Base-by-base conservation (phyloP, 2,797 vertebrate genomes). In the Arvicola amphibius region DNA sequence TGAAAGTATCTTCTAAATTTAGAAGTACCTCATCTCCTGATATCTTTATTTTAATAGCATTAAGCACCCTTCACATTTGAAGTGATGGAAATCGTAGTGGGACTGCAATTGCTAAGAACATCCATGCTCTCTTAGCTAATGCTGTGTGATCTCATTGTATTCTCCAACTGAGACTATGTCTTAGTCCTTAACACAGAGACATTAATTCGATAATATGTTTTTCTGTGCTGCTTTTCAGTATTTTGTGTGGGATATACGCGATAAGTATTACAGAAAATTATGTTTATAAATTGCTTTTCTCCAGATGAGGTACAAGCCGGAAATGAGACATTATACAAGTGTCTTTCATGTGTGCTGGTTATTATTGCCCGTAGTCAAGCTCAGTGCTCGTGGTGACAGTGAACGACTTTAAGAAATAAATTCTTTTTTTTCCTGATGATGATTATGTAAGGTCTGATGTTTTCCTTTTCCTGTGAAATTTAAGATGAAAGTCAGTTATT, bases 1-100 rank as follows among this genome's bases (percentile, higher is more conserved):
- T 95, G 63, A 97, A 65, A 48, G 32, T 56, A 13, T 51, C 83
- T 96, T 96, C 84, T 96, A 95, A 96, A 94, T 97, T 92, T 91
- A 96, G 91, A 95, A 92, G 16, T 87, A 69, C 81, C 80, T 95
- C 46, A 37, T 91, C 84, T 96, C 81, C 69, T 29, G 40, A 76
- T 90, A 53, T 84, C 74, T 94, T 94, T 77, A 61, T 90, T 86
- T 91, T 91, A 94, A 80, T 25, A 95, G 77, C 37, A 46, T 88
- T 90, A 76, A 91, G 53, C 95, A 96, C 63, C 65, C 23, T 85
- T 93, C 65, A 84, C 53, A 40, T 92, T 74, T 74, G 88, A 96
- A 96, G 78, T 79, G 74, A 90, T 56, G 34, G 88, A 81, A 90
- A 92, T 79, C 67, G 5, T 92, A 94, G 92, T 27, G 85, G 86